These are phyloP conservation scores for Xenopus laevis DNA, from an alignment of 2,113 vertebrate genomes.

Conservation along the genomic window DNA sequence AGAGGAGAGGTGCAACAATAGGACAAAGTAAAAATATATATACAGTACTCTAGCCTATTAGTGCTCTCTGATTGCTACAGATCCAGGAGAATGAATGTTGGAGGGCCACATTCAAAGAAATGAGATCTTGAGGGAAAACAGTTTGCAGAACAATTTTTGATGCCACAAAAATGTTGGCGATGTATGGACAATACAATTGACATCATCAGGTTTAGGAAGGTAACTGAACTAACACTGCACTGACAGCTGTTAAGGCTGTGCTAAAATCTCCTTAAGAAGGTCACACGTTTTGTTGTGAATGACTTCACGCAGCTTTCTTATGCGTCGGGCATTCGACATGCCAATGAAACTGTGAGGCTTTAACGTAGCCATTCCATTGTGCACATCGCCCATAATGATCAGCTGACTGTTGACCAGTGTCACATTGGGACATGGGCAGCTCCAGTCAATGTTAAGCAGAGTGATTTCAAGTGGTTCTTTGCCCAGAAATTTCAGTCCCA, in stretches of 20 bases:
- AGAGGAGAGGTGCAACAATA: no score
- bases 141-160: no score
- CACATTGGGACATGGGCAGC: slow-evolving; percentile 93
- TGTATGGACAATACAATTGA: no score
- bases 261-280: slow-evolving; percentile 84
- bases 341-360: slow-evolving; percentile 90
- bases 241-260: slow-evolving; percentile 66
- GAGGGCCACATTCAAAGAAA: no score
- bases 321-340: slow-evolving; percentile 70
- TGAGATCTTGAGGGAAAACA: no score
- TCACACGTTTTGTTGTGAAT: slow-evolving; percentile 93
- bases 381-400: slow-evolving; percentile 91
- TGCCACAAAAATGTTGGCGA: no score
- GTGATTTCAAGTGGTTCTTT: slow-evolving; percentile 89
- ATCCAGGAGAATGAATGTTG: no score
- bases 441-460: slow-evolving; percentile 90
- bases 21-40: no score
- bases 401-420: slow-evolving; percentile 79
- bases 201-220: no score
- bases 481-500: slow-evolving; percentile 92
- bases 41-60: no score
- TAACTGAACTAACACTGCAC: not conserved
- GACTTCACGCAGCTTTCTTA: slow-evolving; percentile 86
- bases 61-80: no score
- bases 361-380: slow-evolving; percentile 87